Base-by-base conservation (phyloP, 2,888 invertebrate species). In the Epistrophe grossulariae region DNA sequence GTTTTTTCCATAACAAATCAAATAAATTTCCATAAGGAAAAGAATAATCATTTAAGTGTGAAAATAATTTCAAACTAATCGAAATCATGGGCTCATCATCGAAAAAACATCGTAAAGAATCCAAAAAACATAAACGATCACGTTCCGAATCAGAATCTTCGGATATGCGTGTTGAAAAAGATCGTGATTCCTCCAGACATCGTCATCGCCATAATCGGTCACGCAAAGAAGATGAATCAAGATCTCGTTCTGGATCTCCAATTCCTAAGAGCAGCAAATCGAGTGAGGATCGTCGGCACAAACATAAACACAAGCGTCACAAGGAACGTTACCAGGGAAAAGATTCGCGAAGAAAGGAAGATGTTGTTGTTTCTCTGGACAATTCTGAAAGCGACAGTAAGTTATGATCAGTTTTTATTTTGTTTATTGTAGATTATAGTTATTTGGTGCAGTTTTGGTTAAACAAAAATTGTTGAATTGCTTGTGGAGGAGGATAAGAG, bases 341-440 rank as follows among this genome's bases (percentile, higher is more conserved):
- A 60, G 91, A 91, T 35, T 89, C 89, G 0, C 88, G 87, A n/a
- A 89, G 89, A 24, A 90, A 91, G 72, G 79, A 87, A 8, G 83
- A 87, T 0, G 28, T 87, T 2, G 89, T 92, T 24, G 92, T 92
- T 72, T 91, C 91, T 0, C 78, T 91, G 19, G 91, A 92, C 79
- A 92, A 92, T 68, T 91, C 92, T 64, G 92, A 93, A 82, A 92
- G 92, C n/a, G 93, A 93, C 45, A 93, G 93, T 93, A 91, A 92
- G 92, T 93, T 77, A 0, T 8, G 24, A 10, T 19, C 38, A 0
- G 17, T 17, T 31, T 31, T 50, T 35, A 24, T 19, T 35, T 50
- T 50, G 4, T 38, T n/a, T 28, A 24, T 24, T 15, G 15, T 43
- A 35, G 6, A n/a, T 38, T 15, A 15, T 24, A 15, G 8, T 24